These are phyloP conservation scores for Chrysolina americana DNA, from an alignment of 2,888 invertebrate genomes.

Conservation along the genomic window DNA sequence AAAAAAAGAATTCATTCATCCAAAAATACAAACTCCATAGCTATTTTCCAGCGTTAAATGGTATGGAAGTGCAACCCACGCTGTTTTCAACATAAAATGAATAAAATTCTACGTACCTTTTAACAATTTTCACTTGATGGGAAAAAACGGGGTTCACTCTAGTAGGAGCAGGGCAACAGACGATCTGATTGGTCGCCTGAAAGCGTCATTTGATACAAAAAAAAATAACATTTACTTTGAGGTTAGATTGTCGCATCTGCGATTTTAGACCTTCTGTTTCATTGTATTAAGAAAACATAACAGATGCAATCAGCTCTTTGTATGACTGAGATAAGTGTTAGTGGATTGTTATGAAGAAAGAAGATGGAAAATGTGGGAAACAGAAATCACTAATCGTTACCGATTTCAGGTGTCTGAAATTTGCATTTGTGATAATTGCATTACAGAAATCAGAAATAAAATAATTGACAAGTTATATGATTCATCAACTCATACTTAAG, in stretches of 20 bases:
- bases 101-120: slow-evolving; percentile 71
- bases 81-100: slow-evolving; percentile 70
- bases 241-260: slow-evolving; percentile 59
- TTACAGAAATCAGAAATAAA: too few relatives aligned
- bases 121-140: slow-evolving; percentile 70
- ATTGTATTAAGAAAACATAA: slow-evolving; percentile 43
- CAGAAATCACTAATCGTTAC: too few relatives aligned
- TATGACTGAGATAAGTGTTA: slow-evolving; percentile 10
- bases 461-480: too few relatives aligned
- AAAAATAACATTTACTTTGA: slow-evolving; percentile 68
- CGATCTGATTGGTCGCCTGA: slow-evolving; percentile 66
- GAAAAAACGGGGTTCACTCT: slow-evolving; percentile 69
- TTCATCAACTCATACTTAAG: too few relatives aligned
- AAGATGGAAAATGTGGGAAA: background rate
- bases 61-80: slow-evolving; percentile 63
- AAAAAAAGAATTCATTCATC: slow-evolving; percentile 53
- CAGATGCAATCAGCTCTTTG: background rate
- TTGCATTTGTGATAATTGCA: too few relatives aligned
- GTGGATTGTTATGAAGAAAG: background rate
- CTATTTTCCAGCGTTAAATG: slow-evolving; percentile 57
- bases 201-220: slow-evolving; percentile 70
- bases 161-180: slow-evolving; percentile 67
- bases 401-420: too few relatives aligned
- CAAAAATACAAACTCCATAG: slow-evolving; percentile 58
- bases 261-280: slow-evolving; percentile 59